Conservation (phyloP, 2,888 invertebrate species). For the Anoplius nigerrimus region DNA sequence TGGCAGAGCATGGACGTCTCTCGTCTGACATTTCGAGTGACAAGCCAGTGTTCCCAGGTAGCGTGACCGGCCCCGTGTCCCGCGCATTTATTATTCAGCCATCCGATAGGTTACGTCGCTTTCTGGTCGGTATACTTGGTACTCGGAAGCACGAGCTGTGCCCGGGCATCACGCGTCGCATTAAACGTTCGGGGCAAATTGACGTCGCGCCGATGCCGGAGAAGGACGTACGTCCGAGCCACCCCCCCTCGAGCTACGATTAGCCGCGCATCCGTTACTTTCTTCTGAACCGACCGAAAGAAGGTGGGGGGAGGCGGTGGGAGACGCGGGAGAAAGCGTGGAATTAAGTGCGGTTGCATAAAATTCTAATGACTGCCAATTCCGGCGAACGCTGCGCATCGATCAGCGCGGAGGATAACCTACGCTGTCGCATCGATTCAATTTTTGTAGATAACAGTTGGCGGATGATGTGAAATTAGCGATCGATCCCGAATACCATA, state of each 20-base stretch:
- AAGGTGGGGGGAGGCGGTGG: too few relatives aligned
- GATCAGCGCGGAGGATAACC: too few relatives aligned
- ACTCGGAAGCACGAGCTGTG: slow-evolving; percentile 59
- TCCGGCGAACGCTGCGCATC: too few relatives aligned
- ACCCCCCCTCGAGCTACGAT: slow-evolving; percentile 15
- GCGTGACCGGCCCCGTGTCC: slow-evolving; percentile 71
- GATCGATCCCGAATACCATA: too few relatives aligned
- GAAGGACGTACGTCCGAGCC: not conserved
- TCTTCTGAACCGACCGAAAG: too few relatives aligned
- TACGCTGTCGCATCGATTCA: too few relatives aligned
- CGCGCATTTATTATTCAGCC: slow-evolving; percentile 72
- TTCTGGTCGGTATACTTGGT: slow-evolving; percentile 47
- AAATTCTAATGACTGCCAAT: too few relatives aligned
- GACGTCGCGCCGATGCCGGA: slow-evolving; percentile 33
- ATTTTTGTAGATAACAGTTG: too few relatives aligned
- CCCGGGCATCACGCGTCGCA: slow-evolving; percentile 63
- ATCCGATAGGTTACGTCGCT: slow-evolving; percentile 67
- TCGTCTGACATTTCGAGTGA: slow-evolving; percentile 73
- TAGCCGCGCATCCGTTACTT: not conserved
- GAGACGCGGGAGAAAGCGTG: too few relatives aligned
- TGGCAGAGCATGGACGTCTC: slow-evolving; percentile 61
- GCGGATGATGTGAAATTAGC: too few relatives aligned
- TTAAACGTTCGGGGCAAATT: slow-evolving; percentile 62
- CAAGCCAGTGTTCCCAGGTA: slow-evolving; percentile 69
- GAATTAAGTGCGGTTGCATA: too few relatives aligned